These are phyloP conservation scores for Triplophysa tibetana DNA, from an alignment of 2,113 vertebrate species.

Conservation along the genomic window DNA sequence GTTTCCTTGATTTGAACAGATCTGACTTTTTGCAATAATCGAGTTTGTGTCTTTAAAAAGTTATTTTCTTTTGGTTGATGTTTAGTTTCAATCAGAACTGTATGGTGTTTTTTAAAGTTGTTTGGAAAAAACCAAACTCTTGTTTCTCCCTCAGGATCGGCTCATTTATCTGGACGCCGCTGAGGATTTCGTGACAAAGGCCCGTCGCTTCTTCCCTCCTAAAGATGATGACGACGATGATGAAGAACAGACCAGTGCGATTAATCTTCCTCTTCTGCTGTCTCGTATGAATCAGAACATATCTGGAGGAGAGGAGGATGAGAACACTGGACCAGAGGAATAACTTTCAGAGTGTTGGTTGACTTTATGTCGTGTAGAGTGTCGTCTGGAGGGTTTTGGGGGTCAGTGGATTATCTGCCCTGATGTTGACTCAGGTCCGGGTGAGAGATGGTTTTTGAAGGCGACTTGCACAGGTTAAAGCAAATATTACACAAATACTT, in stretches of 20 bases:
- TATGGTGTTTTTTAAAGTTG: too few species aligned
- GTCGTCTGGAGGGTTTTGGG: not conserved
- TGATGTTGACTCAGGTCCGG: not conserved
- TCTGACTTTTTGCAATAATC: too few species aligned
- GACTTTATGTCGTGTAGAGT: not conserved
- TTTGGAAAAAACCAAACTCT: not conserved
- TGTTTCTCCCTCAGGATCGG: slow-evolving; percentile 70
- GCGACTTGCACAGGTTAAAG: not conserved
- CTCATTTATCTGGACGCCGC: slow-evolving; percentile 79
- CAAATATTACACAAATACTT: not conserved
- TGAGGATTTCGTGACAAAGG: slow-evolving; percentile 79
- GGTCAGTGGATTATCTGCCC: not conserved
- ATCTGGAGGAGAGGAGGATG: slow-evolving; percentile 61
- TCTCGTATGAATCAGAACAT: slow-evolving; percentile 65
- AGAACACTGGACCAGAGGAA: slow-evolving; percentile 55
- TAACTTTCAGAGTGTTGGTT: not conserved
- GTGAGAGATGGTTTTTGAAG: not conserved
- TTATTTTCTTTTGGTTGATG: too few species aligned
- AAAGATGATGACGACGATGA: slow-evolving; percentile 63
- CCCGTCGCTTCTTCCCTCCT: slow-evolving; percentile 78
- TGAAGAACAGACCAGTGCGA: slow-evolving; percentile 57
- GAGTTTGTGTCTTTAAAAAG: too few species aligned
- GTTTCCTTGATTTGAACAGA: too few species aligned
- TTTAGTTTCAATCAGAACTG: too few species aligned
- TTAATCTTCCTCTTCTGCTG: slow-evolving; percentile 73